Percentiles rank a stretch among this genome's conserved stretches.
phyloP scores from a whole-genome alignment of 2,888 invertebrate genomes.

The Troides helena region DNA sequence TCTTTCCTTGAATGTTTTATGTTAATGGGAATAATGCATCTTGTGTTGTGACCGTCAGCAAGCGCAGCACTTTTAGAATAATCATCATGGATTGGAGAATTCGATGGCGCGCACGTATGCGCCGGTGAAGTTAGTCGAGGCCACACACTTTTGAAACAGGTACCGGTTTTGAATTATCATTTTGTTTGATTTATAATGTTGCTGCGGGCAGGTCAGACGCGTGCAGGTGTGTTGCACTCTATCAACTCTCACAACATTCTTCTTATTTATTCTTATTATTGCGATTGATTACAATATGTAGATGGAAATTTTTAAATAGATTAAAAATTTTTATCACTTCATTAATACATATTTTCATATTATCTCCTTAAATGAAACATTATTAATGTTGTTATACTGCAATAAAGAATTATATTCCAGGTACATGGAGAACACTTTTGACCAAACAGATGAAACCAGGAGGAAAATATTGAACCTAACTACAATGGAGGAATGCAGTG shows the following conservation, averaged over 20 bases:
- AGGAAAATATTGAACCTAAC: conserved; percentile 20
- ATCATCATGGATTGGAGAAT: conserved; percentile 69
- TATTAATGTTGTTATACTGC: not conserved
- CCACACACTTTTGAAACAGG: conserved; percentile 74
- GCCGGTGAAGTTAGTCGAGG: conserved; percentile 71
- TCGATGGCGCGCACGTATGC: conserved; percentile 55
- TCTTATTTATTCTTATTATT: conserved; percentile 8
- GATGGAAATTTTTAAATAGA: not conserved
- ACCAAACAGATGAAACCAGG: conserved; percentile 23
- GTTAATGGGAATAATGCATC: conserved; percentile 51
- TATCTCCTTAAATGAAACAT: not conserved
- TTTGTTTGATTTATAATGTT: conserved; percentile 75
- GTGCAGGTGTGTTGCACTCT: conserved; percentile 54
- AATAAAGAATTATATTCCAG: conserved; percentile 44
- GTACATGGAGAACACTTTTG: conserved; percentile 50
- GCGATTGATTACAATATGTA: not conserved
- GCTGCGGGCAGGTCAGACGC: conserved; percentile 45
- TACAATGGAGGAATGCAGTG: conserved; percentile 41
- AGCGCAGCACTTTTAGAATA: conserved; percentile 35
- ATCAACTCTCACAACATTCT: conserved; percentile 23
- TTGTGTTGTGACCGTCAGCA: conserved; percentile 38
- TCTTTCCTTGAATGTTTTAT: conserved; percentile 48
- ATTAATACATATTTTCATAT: not conserved
- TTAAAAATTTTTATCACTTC: not conserved
- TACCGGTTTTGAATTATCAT: conserved; percentile 79